Conservation (phyloP, 2,888 invertebrate species). For the Heliothis peltigera region DNA sequence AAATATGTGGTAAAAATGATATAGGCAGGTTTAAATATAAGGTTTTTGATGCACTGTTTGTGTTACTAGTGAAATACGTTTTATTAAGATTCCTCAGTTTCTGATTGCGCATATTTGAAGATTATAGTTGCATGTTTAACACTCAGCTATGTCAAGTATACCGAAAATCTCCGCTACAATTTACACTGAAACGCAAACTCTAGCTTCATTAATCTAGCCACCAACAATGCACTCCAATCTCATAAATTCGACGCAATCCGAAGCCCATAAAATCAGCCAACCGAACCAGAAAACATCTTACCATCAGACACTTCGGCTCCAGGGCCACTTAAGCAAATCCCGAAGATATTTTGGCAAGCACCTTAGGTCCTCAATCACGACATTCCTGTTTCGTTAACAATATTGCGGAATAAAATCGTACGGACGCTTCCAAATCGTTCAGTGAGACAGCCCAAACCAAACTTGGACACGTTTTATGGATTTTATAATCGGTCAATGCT, state of each 20-base stretch:
- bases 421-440: slow-evolving; percentile 68
- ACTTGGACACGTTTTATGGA: slow-evolving; percentile 82
- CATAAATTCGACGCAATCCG: slow-evolving; percentile 12
- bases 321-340: slow-evolving; percentile 46
- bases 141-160: neutral
- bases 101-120: too few relatives aligned
- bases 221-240: slow-evolving; percentile 23
- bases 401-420: slow-evolving; percentile 63
- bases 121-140: too few relatives aligned
- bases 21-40: too few relatives aligned
- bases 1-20: too few relatives aligned
- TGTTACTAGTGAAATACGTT: too few relatives aligned
- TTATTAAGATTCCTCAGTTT: too few relatives aligned
- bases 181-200: neutral
- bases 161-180: neutral
- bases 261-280: slow-evolving; percentile 43
- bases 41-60: too few relatives aligned
- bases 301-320: slow-evolving; percentile 57
- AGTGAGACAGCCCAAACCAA: slow-evolving; percentile 68
- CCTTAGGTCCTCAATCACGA: slow-evolving; percentile 39
- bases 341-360: slow-evolving; percentile 54
- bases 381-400: slow-evolving; percentile 62
- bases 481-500: slow-evolving; percentile 84
- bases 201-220: slow-evolving; percentile 9
- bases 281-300: slow-evolving; percentile 33